Evolutionary conservation across 2,888 invertebrate genomes (phyloP).

Genomic region (Philonicus albiceps): DNA sequence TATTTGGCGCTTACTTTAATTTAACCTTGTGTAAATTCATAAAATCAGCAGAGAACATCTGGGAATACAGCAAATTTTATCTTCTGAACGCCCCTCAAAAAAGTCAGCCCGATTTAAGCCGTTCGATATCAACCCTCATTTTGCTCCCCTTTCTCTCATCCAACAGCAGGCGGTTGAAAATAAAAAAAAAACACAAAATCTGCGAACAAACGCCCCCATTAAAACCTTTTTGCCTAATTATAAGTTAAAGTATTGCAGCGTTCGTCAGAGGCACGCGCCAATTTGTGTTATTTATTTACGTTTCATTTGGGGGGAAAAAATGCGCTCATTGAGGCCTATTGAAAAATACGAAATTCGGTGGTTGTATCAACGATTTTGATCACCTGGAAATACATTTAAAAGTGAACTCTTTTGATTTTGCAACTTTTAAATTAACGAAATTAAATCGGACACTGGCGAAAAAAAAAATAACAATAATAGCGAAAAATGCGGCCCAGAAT

Average conservation of each 20-base stretch:
- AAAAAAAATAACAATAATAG: neutral
- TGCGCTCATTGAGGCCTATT: neutral
- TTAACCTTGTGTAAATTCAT: too few species aligned
- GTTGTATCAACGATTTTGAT: neutral
- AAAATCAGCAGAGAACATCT: too few species aligned
- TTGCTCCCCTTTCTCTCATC: neutral
- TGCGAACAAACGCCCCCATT: neutral
- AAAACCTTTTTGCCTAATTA: neutral
- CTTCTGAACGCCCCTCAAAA: neutral
- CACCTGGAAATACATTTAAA: neutral
- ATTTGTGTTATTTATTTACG: neutral
- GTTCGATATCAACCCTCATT: neutral
- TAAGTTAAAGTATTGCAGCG: neutral
- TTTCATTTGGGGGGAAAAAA: neutral
- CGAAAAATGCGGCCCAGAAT: neutral
- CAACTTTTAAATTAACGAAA: neutral
- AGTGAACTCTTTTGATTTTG: neutral
- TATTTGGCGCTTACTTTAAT: too few species aligned
- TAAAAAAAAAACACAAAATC: neutral
- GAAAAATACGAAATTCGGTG: neutral
- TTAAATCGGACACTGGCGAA: neutral
- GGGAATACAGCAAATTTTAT: neutral
- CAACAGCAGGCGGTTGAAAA: neutral
- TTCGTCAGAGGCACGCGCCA: neutral
- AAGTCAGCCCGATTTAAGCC: neutral